phyloP scores from a whole-genome alignment of 2,888 invertebrate genomes.

The Andrena praecox region DNA sequence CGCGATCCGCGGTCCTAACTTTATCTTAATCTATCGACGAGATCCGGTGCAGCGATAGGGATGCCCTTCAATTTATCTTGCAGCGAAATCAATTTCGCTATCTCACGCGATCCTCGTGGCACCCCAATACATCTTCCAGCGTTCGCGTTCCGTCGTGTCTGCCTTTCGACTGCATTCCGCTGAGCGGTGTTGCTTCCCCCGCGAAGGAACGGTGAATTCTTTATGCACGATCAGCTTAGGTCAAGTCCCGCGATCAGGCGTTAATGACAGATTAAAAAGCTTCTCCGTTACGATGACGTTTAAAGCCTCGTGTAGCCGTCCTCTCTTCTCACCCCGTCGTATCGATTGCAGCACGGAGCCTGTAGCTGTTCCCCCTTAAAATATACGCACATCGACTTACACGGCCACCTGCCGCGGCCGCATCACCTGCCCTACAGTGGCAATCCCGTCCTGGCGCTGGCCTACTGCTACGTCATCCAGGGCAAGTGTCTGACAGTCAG shows the following conservation, averaged over 20 bases:
- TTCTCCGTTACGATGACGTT: conserved; percentile 61
- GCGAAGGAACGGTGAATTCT: conserved; percentile 53
- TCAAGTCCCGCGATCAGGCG: conserved; percentile 39
- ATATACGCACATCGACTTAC: conserved; percentile 94
- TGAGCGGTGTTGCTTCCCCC: not conserved
- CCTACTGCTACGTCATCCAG: conserved; percentile 86
- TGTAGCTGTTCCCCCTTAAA: conserved; percentile 87
- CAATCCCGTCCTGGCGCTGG: conserved; percentile 90
- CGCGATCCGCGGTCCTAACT: not conserved
- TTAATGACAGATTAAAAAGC: conserved; percentile 68
- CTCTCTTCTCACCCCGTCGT: conserved; percentile 36
- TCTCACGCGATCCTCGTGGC: not conserved
- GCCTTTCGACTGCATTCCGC: not conserved
- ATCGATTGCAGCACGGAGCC: conserved; percentile 80
- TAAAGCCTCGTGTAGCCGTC: conserved; percentile 54
- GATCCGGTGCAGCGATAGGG: not conserved
- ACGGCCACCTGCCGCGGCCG: conserved; percentile 85
- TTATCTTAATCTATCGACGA: not conserved
- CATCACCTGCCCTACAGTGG: conserved; percentile 90
- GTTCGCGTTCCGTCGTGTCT: not conserved
- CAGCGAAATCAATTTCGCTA: not conserved
- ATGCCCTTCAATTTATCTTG: not conserved
- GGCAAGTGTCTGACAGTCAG: conserved; percentile 80
- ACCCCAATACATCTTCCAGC: not conserved
- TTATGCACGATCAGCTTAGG: conserved; percentile 57